Evolutionary conservation across 2,113 vertebrate species (phyloP).

Genomic region (Corynorhinus townsendii): DNA sequence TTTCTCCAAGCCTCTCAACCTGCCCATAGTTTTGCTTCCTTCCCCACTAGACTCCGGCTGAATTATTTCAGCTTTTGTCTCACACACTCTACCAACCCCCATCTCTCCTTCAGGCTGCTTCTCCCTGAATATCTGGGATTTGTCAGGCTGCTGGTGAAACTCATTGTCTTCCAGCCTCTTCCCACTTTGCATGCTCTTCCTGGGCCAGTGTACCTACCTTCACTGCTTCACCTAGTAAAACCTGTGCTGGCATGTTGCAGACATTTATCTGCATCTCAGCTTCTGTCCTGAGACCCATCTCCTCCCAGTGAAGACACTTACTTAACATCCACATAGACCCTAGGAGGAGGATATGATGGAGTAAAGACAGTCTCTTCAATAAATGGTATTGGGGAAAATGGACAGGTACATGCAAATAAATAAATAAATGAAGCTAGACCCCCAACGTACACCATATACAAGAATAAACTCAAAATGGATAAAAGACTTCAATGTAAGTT

Average conservation of each 20-base stretch:
- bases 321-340: not conserved
- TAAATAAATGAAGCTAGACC: not conserved
- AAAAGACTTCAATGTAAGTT: not conserved
- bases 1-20: not conserved
- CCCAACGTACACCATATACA: not conserved
- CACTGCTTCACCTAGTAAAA: not conserved
- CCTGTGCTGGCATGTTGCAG: not conserved
- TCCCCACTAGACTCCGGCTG: not conserved
- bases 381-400: not conserved
- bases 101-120: fast-evolving
- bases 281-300: not conserved
- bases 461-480: not conserved
- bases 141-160: not conserved
- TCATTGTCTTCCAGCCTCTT: not conserved
- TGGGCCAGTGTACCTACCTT: not conserved
- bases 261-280: not conserved
- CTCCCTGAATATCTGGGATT: not conserved
- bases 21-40: not conserved
- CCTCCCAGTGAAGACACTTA: not conserved
- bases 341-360: not conserved
- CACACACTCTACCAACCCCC: not conserved
- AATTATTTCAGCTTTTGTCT: not conserved
- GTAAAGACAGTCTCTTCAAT: not conserved
- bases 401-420: not conserved
- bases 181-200: not conserved